These are phyloP conservation scores for Phenganax subtilis DNA, from an alignment of 92 coral and sea anemone species.

Conservation along the genomic window DNA sequence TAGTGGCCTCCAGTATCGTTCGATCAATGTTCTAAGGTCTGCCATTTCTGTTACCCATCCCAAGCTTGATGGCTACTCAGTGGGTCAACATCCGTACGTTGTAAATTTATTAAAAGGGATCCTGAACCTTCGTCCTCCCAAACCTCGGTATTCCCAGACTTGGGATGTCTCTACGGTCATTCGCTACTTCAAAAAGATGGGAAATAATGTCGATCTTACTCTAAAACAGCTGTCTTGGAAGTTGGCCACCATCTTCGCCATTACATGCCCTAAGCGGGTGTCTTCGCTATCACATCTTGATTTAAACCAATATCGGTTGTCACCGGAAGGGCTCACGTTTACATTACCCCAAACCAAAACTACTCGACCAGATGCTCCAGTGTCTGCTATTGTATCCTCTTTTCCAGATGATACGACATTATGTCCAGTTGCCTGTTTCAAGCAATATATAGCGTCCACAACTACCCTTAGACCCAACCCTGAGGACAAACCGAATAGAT, in stretches of 20 bases:
- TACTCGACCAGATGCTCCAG: conserved; percentile 1
- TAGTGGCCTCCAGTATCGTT: conserved; percentile 12
- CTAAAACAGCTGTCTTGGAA: conserved; percentile 36
- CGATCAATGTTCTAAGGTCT: conserved; percentile 15
- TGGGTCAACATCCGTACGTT: conserved; percentile 29
- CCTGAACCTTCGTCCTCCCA: conserved; percentile 46
- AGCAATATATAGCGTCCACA: conserved; percentile 10
- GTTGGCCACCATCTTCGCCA: conserved; percentile 35
- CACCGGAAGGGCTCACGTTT: background rate
- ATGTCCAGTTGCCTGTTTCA: conserved; percentile 3
- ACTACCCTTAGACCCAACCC: background rate
- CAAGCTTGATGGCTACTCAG: conserved; percentile 23
- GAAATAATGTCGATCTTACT: conserved; percentile 11
- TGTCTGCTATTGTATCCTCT: background rate
- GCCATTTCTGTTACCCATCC: conserved; percentile 26
- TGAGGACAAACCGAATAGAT: background rate
- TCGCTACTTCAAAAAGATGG: conserved; percentile 27
- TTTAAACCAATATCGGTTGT: background rate
- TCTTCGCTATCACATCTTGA: conserved; percentile 17
- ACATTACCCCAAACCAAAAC: background rate
- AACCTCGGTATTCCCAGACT: conserved; percentile 37
- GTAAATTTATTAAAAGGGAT: conserved; percentile 26
- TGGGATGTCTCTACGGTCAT: conserved; percentile 38
- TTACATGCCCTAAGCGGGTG: conserved; percentile 43
- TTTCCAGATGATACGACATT: background rate